Percentiles rank a stretch among this genome's conserved stretches.
Conservation (phyloP, 2,113 vertebrate species). For the Porphyrio hochstetteri region DNA sequence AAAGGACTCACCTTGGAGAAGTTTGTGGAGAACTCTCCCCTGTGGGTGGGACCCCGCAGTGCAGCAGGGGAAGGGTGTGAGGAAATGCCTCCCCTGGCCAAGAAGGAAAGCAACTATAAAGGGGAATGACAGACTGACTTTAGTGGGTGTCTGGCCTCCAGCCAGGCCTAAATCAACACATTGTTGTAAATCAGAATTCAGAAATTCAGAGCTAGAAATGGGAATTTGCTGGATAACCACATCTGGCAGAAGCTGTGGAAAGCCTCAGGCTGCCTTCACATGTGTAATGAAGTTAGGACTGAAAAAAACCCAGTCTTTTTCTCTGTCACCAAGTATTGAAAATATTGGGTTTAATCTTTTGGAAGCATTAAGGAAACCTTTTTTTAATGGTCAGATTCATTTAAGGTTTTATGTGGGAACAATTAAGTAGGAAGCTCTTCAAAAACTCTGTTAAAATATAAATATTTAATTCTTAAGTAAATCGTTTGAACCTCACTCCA, state of each 20-base stretch:
- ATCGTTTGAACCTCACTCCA: background rate
- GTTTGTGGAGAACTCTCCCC: no score
- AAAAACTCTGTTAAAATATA: background rate
- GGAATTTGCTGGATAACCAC: background rate
- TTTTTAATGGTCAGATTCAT: background rate
- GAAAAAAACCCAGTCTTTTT: background rate
- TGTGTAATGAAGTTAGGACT: background rate
- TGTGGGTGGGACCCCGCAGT: no score
- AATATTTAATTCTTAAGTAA: background rate
- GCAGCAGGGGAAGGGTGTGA: no score
- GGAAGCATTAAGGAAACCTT: background rate
- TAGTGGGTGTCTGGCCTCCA: no score
- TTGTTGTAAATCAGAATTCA: background rate
- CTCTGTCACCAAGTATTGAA: background rate
- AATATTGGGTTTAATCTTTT: background rate
- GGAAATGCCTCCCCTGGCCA: no score
- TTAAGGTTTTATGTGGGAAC: background rate
- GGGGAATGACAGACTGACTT: no score
- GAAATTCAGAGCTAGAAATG: background rate
- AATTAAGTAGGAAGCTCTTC: background rate
- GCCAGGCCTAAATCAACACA: no score
- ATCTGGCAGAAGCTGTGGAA: background rate
- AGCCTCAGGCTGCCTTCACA: background rate
- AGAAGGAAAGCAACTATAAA: no score
- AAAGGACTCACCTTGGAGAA: no score